phyloP scores from a whole-genome alignment of 1,140 invertebrate species.

The Hetaerina americana region DNA sequence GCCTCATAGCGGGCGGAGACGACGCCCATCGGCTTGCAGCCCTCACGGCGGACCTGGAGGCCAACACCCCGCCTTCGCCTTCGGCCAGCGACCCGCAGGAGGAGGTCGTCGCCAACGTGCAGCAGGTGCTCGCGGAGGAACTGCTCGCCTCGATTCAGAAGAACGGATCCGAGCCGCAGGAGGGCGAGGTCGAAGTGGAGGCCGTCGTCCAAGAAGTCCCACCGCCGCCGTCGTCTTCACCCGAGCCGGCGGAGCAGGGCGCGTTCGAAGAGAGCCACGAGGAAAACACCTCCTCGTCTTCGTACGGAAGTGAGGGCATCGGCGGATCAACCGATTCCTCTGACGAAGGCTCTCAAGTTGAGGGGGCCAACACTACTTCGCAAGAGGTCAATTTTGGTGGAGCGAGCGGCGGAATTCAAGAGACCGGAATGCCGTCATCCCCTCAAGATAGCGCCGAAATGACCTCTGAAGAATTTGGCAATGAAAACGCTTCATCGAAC shows the following conservation, averaged over 20 bases:
- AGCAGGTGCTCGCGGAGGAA: conserved; percentile 65
- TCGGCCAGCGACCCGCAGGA: conserved; percentile 41
- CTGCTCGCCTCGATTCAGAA: conserved; percentile 28
- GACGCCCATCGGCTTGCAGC: conserved; percentile 25
- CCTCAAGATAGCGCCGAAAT: too few species aligned
- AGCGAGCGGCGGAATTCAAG: too few species aligned
- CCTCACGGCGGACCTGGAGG: neutral
- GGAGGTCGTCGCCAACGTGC: conserved; percentile 64
- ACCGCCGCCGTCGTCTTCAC: conserved; percentile 14
- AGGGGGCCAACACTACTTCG: too few species aligned
- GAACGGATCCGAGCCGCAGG: neutral
- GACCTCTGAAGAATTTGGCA: too few species aligned
- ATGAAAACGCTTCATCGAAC: too few species aligned
- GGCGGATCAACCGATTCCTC: too few species aligned
- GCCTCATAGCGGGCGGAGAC: conserved; percentile 63
- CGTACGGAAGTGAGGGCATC: too few species aligned
- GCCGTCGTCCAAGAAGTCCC: conserved; percentile 12
- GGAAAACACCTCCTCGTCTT: too few species aligned
- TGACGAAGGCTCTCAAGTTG: too few species aligned
- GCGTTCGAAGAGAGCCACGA: too few species aligned
- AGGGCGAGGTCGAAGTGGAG: conserved; percentile 19
- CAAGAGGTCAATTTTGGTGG: too few species aligned
- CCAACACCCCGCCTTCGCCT: neutral
- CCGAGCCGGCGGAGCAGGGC: neutral
- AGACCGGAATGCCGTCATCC: too few species aligned